Evolutionary conservation across 2,888 invertebrate species (phyloP), one percentile per base, ranked within the genome.

Genomic region (Melieria picta): DNA sequence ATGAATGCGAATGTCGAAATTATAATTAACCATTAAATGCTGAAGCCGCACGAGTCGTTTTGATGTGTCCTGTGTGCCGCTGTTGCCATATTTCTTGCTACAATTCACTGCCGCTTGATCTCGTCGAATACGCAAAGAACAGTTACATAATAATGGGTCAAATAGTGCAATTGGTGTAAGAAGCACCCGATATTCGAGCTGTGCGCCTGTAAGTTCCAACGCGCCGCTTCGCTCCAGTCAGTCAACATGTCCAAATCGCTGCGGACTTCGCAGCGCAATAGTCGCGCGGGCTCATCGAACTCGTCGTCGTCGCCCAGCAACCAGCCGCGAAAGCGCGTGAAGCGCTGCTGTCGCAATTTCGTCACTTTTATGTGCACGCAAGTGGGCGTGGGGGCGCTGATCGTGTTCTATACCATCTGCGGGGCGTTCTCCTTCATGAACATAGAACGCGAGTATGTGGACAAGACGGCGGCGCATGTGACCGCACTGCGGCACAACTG

Each of bases 351-450:
- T 80, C 90, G 96, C 58, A 95, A 95, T 86, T 90, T 95, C 79
- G 91, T 94, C 71, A 94, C 95, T 7, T 96, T 96, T 82, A 96
- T 96, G 95, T 96, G 94, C 88, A 96, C 96, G 7, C 95, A 95
- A 89, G 93, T 94, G 81, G 96, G 96, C 78, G 95, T 96, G 50
- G 96, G 95, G 70, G 95, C 94, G 7, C 88, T 96, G 16, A 93
- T 96, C 61, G 94, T 96, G 4, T 92, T 94, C 76, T 96, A 96
- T 84, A 94, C 96, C 46, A 91, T 96, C 69, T 91, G 95, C 47
- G 96, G 96, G 0, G 95, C 96, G 0, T 90, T 93, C 16, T 91
- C 93, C 62, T 96, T 96, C 84, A 92, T 91, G 87, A 90, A 91
- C 77, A 92, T 96, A 60, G 96, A 96, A 83, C 90, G 90, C 10